These are phyloP conservation scores for Phrynocephalus forsythii DNA, from an alignment of 2,797 vertebrate species.

Conservation along the genomic window DNA sequence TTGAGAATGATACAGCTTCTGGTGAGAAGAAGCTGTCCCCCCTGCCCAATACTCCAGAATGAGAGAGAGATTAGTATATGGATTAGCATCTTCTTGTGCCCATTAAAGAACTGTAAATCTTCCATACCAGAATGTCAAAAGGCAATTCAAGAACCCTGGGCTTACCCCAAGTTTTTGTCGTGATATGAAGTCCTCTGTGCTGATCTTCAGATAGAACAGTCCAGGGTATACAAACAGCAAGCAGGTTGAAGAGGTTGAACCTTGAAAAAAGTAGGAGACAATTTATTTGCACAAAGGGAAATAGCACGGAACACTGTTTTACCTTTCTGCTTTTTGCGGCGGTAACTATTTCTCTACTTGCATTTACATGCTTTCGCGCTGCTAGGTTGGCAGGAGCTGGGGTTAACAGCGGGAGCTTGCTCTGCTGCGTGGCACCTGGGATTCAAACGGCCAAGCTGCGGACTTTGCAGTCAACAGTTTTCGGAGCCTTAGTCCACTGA, in stretches of 20 bases:
- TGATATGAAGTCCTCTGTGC: slow-evolving; percentile 83
- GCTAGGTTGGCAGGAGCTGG: no score
- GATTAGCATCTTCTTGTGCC: not conserved
- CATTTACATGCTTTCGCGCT: no score
- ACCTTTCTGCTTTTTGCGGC: no score
- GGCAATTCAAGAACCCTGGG: slow-evolving; percentile 1
- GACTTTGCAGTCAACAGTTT: no score
- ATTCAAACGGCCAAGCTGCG: no score
- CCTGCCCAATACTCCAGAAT: no score
- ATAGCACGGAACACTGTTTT: no score
- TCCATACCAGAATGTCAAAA: not conserved
- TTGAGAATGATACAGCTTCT: not conserved
- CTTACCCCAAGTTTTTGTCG: slow-evolving; percentile 88
- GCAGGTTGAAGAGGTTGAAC: slow-evolving; percentile 91
- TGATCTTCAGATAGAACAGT: slow-evolving; percentile 92
- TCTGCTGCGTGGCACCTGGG: no score
- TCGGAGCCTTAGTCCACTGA: no score
- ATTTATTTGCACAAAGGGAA: slow-evolving; percentile 27
- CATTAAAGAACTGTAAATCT: not conserved
- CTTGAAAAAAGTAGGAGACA: slow-evolving; percentile 71
- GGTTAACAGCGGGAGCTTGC: no score
- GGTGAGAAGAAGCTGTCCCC: not conserved
- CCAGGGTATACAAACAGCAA: slow-evolving; percentile 94
- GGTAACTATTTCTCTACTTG: no score
- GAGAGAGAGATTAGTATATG: no score